Percentiles rank a stretch among this genome's conserved stretches.
These are phyloP conservation scores for Galerucella nymphaeae DNA, from an alignment of 2,888 invertebrate species.

Conservation along the genomic window DNA sequence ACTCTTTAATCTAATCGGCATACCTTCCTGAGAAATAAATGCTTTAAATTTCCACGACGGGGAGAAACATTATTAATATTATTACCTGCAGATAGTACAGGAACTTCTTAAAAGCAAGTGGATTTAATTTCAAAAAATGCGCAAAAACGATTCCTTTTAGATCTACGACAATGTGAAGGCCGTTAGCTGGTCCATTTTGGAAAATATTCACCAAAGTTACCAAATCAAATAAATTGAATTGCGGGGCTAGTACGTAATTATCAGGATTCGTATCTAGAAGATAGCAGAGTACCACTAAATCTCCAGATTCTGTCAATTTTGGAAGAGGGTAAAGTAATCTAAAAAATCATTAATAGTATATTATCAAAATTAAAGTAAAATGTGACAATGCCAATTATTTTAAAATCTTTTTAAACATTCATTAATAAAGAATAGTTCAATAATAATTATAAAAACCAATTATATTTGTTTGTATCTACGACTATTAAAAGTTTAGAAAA, in stretches of 20 bases:
- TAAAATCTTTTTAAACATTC: too few species aligned
- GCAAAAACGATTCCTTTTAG: slow-evolving; percentile 71
- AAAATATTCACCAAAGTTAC: slow-evolving; percentile 71
- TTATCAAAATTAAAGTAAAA: too few species aligned
- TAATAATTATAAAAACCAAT: too few species aligned
- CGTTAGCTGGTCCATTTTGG: slow-evolving; percentile 67
- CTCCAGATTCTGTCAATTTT: slow-evolving; percentile 52
- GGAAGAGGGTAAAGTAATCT: slow-evolving; percentile 50
- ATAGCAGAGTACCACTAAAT: slow-evolving; percentile 54
- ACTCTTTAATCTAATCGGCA: slow-evolving; percentile 67
- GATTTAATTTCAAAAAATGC: slow-evolving; percentile 73
- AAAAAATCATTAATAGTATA: slow-evolving; percentile 25
- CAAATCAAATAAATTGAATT: slow-evolving; percentile 70
- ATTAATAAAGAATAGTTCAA: too few species aligned
- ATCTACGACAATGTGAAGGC: slow-evolving; percentile 74
- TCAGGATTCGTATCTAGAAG: slow-evolving; percentile 69
- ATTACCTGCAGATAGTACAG: slow-evolving; percentile 74
- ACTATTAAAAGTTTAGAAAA: too few species aligned
- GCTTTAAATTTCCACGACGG: neutral
- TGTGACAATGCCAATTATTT: too few species aligned
- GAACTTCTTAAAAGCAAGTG: slow-evolving; percentile 75
- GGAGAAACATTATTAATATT: neutral
- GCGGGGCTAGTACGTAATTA: slow-evolving; percentile 69
- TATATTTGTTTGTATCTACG: too few species aligned
- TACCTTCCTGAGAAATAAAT: slow-evolving; percentile 61